Evolutionary conservation across 2,797 vertebrate species (phyloP), one percentile per base, ranked within the genome.

Genomic region (Thaleichthys pacificus): DNA sequence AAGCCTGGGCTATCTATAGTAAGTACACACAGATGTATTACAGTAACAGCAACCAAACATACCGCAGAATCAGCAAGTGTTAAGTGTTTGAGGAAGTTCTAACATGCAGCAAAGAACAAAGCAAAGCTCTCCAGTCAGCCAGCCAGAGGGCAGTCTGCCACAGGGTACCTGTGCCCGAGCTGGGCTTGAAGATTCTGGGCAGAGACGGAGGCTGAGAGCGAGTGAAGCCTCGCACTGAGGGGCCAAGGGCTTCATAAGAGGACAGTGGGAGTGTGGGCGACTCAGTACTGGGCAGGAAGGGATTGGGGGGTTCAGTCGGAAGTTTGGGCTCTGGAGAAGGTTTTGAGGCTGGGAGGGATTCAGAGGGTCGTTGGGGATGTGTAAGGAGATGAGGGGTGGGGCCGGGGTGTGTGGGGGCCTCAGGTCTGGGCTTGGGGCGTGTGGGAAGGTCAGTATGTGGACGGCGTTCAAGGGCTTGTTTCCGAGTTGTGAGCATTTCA

Each of bases 171-270:
- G 91, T 89, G 70, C 84, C 84, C 71, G 84, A 75, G 61, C 83
- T 80, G 51, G 91, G 76, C 82, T 92, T 91, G 87, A 94, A 93
- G 88, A 94, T 91, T 91, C 80, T 90, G 68, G 93, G 93, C 68
- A 94, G 88, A 26, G 91, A 83, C 0, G 92, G 93, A 58, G 92
- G 93, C 70, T 88, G 87, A 75, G 84, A 86, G 74, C 78, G 79
- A 15, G 70, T 7, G 62, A 64, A 4, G 65, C 57, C 65, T 57
- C 69, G 67, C 26, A 70, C 75, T 19, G 75, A 80, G 66, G 61
- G 64, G 73, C 83, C 77, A 69, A 32, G 68, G 73, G 75, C 72
- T 32, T 5, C 76, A 64, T 66, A 82, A 69, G 49, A 66, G 32
- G 61, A 69, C 28, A n/a, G 26, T 11, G 69, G 30, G 14, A 81